Percentiles rank a stretch among this genome's conserved stretches.
Conservation (phyloP, 2,797 vertebrate species). For the Petrocephalus schoutedeni region DNA sequence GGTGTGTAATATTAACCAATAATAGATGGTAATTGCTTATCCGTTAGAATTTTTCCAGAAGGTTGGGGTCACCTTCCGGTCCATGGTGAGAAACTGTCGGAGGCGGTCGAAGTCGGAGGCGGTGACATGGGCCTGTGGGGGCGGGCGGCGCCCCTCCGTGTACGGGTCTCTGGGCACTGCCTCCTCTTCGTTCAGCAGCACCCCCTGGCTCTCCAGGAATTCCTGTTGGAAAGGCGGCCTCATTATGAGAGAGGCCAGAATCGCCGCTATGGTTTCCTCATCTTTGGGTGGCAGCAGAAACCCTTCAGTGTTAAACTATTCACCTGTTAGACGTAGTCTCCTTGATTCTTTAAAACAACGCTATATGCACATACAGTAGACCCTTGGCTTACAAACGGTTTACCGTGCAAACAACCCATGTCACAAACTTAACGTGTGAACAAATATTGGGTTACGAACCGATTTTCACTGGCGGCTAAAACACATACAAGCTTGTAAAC, state of each 20-base stretch:
- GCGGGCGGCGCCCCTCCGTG: slow-evolving; percentile 46
- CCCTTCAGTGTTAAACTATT: not conserved
- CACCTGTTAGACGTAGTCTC: not conserved
- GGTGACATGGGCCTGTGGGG: slow-evolving; percentile 45
- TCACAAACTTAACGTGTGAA: too few relatives aligned
- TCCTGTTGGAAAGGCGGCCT: slow-evolving; percentile 54
- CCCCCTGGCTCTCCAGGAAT: slow-evolving; percentile 88
- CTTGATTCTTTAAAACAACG: not conserved
- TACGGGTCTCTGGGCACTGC: slow-evolving; percentile 70
- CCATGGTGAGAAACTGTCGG: slow-evolving; percentile 76
- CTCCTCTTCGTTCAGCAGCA: slow-evolving; percentile 78
- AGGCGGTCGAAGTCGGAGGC: slow-evolving; percentile 63
- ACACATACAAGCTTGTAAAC: too few relatives aligned
- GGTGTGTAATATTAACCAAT: not conserved
- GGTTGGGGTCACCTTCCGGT: slow-evolving; percentile 69
- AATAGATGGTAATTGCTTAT: not conserved
- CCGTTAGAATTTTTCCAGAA: not conserved
- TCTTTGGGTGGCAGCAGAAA: not conserved
- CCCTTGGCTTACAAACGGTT: too few relatives aligned
- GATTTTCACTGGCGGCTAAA: too few relatives aligned
- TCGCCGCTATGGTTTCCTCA: not conserved
- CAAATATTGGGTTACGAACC: too few relatives aligned
- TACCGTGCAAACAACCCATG: too few relatives aligned
- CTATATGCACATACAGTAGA: not conserved
- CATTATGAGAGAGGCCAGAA: not conserved